A percentile compares a stretch with the other conserved stretches of the same genome.
These are phyloP conservation scores for Mormyrus iriodes DNA, from an alignment of 2,113 vertebrate genomes.

Conservation along the genomic window DNA sequence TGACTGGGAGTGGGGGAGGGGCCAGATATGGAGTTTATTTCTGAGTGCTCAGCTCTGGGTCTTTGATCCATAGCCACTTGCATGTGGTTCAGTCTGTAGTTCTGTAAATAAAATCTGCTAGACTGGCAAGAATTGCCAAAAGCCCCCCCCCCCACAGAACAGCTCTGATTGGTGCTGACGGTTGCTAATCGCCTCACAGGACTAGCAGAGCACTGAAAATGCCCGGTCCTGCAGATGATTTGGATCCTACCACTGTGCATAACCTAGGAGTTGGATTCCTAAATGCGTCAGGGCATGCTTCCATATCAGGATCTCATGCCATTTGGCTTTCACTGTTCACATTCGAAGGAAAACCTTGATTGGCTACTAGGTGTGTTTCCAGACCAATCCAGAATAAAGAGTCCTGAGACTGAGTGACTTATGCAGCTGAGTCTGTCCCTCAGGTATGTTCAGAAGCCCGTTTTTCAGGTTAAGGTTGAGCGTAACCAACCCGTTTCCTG, in stretches of 20 bases:
- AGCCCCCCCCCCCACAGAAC: background rate
- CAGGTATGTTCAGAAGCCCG: background rate
- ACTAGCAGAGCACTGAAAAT: background rate
- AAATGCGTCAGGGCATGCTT: background rate
- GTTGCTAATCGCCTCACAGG: background rate
- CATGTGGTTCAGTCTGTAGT: background rate
- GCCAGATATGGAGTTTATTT: background rate
- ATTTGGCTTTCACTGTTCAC: background rate
- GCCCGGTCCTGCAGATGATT: background rate
- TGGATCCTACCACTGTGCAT: background rate
- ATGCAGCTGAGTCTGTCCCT: background rate
- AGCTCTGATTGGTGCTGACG: background rate
- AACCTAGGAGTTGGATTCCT: background rate
- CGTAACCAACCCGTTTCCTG: background rate
- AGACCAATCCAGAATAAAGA: too few species aligned
- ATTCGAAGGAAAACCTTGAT: background rate
- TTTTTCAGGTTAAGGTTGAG: background rate
- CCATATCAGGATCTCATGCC: background rate
- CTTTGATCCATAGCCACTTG: background rate
- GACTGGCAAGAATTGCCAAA: background rate
- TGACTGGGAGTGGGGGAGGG: background rate
- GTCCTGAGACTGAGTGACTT: background rate
- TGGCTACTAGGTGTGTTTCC: background rate
- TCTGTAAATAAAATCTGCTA: slow-evolving; percentile 10
- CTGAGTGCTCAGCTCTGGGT: background rate